Percentiles rank a stretch among this genome's conserved stretches.
phyloP scores from a whole-genome alignment of 1,140 invertebrate genomes.

The Macrocentrus cingulum region DNA sequence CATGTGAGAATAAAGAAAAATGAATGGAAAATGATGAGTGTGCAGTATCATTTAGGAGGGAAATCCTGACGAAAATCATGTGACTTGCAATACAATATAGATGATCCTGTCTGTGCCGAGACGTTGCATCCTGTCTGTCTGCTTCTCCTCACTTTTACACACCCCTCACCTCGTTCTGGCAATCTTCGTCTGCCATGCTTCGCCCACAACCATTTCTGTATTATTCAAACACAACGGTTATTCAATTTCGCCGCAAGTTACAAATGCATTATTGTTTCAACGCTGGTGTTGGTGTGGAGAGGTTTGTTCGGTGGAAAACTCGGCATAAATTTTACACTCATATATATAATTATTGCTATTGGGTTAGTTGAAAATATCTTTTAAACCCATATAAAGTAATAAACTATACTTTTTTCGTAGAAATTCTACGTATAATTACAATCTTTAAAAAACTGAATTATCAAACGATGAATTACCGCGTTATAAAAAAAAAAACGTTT shows the following conservation, averaged over 20 bases:
- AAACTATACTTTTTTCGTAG: too few relatives aligned
- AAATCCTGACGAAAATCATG: constrained; percentile 5
- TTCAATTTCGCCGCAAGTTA: constrained; percentile 55
- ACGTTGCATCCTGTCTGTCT: constrained; percentile 20
- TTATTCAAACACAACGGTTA: constrained; percentile 57
- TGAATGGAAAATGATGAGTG: neutral
- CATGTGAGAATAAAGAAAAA: too few relatives aligned
- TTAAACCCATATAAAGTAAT: too few relatives aligned
- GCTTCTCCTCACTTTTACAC: constrained; percentile 2
- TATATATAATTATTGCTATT: too few relatives aligned
- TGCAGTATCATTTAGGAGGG: neutral
- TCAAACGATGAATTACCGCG: too few relatives aligned
- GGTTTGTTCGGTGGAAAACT: neutral
- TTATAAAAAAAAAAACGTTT: too few relatives aligned
- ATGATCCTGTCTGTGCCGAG: constrained; percentile 36
- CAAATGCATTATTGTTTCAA: constrained; percentile 54
- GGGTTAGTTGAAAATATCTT: too few relatives aligned
- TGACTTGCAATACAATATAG: constrained; percentile 41
- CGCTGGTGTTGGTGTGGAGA: constrained; percentile 18
- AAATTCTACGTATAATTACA: too few relatives aligned
- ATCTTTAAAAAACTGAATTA: too few relatives aligned
- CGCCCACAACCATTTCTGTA: constrained; percentile 47
- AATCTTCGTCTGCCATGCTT: constrained; percentile 14
- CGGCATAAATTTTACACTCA: too few relatives aligned
- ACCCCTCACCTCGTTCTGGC: constrained; percentile 12